These are phyloP conservation scores for Lasiurus borealis DNA, from an alignment of 2,113 vertebrate species.

Conservation along the genomic window DNA sequence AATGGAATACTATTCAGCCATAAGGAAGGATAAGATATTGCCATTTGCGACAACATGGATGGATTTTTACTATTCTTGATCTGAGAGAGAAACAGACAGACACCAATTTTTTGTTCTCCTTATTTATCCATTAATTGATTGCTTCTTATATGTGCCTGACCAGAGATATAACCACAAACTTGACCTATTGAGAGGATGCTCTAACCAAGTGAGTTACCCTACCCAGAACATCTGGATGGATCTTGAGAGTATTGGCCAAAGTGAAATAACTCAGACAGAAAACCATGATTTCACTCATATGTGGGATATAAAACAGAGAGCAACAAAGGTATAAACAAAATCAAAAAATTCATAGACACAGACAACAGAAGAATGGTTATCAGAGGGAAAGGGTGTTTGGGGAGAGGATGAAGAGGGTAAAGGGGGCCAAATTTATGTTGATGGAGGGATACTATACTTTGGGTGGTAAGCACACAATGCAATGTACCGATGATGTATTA, in stretches of 20 bases:
- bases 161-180: no score
- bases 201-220: no score
- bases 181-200: no score
- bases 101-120: no score
- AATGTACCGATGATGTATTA: background rate
- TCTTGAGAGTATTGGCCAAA: background rate
- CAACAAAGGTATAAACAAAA: background rate
- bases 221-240: background rate
- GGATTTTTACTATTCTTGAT: background rate
- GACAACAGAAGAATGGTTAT: background rate
- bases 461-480: background rate
- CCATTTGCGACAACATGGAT: background rate
- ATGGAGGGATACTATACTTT: background rate
- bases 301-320: background rate
- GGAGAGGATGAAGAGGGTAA: background rate
- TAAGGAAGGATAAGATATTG: background rate
- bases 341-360: background rate
- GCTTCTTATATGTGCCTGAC: no score
- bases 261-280: background rate
- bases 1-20: background rate
- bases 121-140: no score
- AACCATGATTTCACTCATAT: background rate
- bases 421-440: background rate
- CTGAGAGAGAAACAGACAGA: no score
- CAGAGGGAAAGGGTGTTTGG: background rate